Conservation (phyloP, 2,113 vertebrate genomes). For the Dolichallabes microphthalmus region DNA sequence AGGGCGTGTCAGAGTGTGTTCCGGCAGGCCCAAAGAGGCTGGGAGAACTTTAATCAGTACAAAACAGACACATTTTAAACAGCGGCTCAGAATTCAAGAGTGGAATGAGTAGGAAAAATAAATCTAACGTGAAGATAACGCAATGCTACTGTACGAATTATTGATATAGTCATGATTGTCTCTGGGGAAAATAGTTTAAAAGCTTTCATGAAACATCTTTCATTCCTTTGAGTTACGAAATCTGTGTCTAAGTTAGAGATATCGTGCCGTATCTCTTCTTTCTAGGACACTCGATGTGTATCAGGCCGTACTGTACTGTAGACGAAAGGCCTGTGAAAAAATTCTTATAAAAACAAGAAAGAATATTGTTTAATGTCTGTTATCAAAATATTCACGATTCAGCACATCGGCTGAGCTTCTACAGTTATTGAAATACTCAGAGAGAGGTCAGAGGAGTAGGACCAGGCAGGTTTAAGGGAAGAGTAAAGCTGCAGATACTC, state of each 20-base stretch:
- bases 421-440: neutral
- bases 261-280: neutral
- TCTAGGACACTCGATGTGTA: neutral
- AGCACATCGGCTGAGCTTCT: neutral
- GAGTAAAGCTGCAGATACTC: no score
- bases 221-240: neutral
- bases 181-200: neutral
- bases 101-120: neutral
- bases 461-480: no score
- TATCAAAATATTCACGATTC: neutral
- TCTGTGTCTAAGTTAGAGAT: neutral
- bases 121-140: neutral
- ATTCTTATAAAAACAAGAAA: no score
- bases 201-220: neutral
- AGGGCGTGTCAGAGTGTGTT: conserved; percentile 31
- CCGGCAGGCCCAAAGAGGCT: conserved; percentile 55
- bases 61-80: neutral
- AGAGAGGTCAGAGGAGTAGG: no score
- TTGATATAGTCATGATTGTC: neutral
- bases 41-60: neutral
- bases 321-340: no score
- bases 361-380: no score
- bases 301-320: no score
- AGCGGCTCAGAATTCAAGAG: neutral
- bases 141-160: neutral